Percentiles rank a stretch among this genome's conserved stretches.
phyloP scores from a whole-genome alignment of 2,888 invertebrate species.

The Crepidodera aurea region DNA sequence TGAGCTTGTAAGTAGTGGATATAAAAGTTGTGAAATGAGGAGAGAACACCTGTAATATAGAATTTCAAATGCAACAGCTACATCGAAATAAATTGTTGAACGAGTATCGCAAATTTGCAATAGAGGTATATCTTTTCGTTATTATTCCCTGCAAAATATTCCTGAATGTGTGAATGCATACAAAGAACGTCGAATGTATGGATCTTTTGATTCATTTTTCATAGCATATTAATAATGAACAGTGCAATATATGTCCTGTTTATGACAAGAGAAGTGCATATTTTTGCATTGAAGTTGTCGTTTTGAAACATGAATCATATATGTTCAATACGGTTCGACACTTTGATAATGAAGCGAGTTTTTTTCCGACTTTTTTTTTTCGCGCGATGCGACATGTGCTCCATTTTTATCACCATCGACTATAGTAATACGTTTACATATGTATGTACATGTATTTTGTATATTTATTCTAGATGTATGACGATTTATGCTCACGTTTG shows the following conservation, averaged over 20 bases:
- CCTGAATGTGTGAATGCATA: slow-evolving; percentile 30
- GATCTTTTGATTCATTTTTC: slow-evolving; percentile 61
- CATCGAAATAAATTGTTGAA: slow-evolving; percentile 3
- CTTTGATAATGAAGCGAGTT: slow-evolving; percentile 60
- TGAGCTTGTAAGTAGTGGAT: too few species aligned
- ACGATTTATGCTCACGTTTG: slow-evolving; percentile 47
- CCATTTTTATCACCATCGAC: slow-evolving; percentile 57
- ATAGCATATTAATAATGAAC: slow-evolving; percentile 61
- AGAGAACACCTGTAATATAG: neutral
- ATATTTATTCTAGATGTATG: slow-evolving; percentile 49
- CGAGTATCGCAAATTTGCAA: slow-evolving; percentile 18
- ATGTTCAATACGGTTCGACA: slow-evolving; percentile 62
- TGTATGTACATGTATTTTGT: slow-evolving; percentile 52
- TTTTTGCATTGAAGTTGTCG: slow-evolving; percentile 62
- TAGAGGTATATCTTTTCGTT: slow-evolving; percentile 24
- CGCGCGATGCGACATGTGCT: slow-evolving; percentile 48
- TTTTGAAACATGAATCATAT: slow-evolving; percentile 61
- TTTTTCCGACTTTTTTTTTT: slow-evolving; percentile 47
- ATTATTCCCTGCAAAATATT: slow-evolving; percentile 27
- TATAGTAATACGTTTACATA: slow-evolving; percentile 55
- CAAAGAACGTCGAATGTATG: slow-evolving; percentile 39
- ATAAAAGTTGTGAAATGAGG: too few species aligned
- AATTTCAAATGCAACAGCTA: neutral
- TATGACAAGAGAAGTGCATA: slow-evolving; percentile 61
- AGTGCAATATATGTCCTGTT: slow-evolving; percentile 61